A percentile compares a stretch with the other conserved stretches of the same genome.
Evolutionary conservation across 2,888 invertebrate genomes (phyloP).

Genomic region (Drosophila colorata): DNA sequence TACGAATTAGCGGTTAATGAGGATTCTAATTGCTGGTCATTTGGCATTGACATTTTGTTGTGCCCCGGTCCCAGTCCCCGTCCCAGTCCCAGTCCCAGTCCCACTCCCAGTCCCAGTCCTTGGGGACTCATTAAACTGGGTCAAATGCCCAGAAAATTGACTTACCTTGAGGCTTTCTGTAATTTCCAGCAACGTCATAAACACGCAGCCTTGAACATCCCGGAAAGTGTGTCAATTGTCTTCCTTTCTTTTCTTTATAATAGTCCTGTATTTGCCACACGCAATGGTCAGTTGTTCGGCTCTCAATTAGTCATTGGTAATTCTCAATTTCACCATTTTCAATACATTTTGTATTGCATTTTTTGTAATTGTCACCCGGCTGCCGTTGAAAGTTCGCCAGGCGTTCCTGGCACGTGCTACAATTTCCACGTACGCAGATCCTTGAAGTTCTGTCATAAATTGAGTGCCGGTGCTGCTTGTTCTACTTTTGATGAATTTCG

Average conservation of each 20-base stretch:
- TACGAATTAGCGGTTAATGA: conserved; percentile 17
- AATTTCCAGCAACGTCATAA: conserved; percentile 19
- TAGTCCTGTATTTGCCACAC: conserved; percentile 39
- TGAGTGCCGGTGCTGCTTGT: neutral
- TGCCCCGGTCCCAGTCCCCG: neutral
- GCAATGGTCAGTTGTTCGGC: conserved; percentile 38
- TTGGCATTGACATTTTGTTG: conserved; percentile 51
- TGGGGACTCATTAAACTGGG: conserved; percentile 44
- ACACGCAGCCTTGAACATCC: conserved; percentile 42
- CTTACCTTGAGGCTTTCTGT: conserved; percentile 12
- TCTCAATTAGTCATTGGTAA: conserved; percentile 61
- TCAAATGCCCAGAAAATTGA: conserved; percentile 40
- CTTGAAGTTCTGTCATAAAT: conserved; percentile 47
- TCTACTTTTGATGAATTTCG: conserved; percentile 48
- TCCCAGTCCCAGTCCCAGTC: neutral
- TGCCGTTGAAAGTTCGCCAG: conserved; percentile 50
- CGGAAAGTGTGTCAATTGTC: conserved; percentile 68
- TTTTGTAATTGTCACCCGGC: conserved; percentile 3
- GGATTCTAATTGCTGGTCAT: conserved; percentile 20
- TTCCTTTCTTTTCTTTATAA: conserved; percentile 17
- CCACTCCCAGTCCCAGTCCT: too few relatives aligned
- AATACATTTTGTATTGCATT: conserved; percentile 24
- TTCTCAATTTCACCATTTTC: conserved; percentile 15
- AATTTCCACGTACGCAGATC: conserved; percentile 46
- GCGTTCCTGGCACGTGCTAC: conserved; percentile 49